Base-by-base conservation (phyloP, 2,888 invertebrate genomes). In the Arge pagana region DNA sequence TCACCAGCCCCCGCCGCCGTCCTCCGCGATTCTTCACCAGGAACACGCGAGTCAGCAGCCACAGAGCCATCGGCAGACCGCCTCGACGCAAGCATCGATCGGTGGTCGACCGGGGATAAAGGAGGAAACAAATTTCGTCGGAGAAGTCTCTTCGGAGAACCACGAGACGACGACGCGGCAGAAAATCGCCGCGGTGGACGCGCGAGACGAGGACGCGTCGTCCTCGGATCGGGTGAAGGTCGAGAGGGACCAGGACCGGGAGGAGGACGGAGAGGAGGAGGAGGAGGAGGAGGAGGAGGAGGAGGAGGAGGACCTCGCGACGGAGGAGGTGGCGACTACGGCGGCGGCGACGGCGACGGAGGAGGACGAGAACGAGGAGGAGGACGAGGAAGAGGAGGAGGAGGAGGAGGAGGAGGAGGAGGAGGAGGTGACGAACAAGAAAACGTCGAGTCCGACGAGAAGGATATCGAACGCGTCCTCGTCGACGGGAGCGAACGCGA, bases 221-320 rank as follows among this genome's bases (percentile, higher is more conserved):
- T n/a, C n/a, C n/a, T n/a, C n/a, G n/a, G n/a, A n/a, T n/a, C n/a
- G n/a, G n/a, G n/a, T 45, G 11, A 45, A 45, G 43, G 7, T 45
- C 19, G 43, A 45, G 58, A 45, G 53, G 56, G 51, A 55, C 55
- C 45, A 56, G 45, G 52, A 50, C 57, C 48, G 53, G 58, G 64
- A 61, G 30, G 61, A 57, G 54, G 62, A 56, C 54, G 66, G 67
- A 48, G 66, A 54, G 36, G 57, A 58, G 60, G 71, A 71, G 55
- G 63, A 67, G 57, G 66, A 62, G 63, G 67, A 66, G 48, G 64
- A 65, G 43, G 58, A 79, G 79, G 43, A 59, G 55, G 58, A 48
- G 50, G 57, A 55, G 35, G n/a, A 59, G 64, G 58, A 70, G 70
- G n/a, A n/a, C 83, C 42, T 76, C 81, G 52, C 23, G 55, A 54